Percentiles rank a stretch among this genome's conserved stretches.
Conservation (phyloP, 2,888 invertebrate species). For the Branchipolynoe longqiensis region DNA sequence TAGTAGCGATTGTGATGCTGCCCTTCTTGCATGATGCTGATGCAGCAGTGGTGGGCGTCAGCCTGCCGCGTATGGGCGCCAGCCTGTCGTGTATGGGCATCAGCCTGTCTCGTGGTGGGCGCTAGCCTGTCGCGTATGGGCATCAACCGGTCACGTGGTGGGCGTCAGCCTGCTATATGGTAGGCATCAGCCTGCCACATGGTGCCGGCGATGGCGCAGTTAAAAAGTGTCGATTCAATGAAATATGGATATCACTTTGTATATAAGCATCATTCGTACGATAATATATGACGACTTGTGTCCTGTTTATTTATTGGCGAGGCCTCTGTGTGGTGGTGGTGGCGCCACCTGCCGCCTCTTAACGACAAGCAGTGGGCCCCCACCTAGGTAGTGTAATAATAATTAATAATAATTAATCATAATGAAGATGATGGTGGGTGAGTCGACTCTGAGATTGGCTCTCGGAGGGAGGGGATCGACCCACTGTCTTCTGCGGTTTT, state of each 20-base stretch:
- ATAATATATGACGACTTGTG: slow-evolving; percentile 43
- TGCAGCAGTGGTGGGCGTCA: no score
- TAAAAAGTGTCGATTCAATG: no score
- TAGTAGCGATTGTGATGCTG: no score
- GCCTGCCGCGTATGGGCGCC: no score
- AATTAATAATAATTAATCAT: slow-evolving; percentile 4
- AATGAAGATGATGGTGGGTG: background rate
- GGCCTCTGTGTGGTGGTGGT: slow-evolving; percentile 42
- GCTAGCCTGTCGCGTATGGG: no score
- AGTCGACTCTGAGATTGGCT: background rate
- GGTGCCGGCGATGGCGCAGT: no score
- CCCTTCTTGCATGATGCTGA: no score
- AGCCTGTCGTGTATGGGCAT: no score
- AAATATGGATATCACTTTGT: slow-evolving; percentile 27
- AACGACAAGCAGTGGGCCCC: slow-evolving; percentile 45
- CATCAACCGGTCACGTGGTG: no score
- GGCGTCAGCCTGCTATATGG: no score
- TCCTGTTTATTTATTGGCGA: slow-evolving; percentile 49
- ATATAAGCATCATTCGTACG: slow-evolving; percentile 40
- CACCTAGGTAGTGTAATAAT: slow-evolving; percentile 47
- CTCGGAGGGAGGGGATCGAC: background rate
- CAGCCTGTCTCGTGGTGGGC: no score
- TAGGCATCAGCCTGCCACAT: no score
- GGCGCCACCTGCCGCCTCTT: slow-evolving; percentile 33
- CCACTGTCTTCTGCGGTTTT: background rate